Percentiles rank a stretch among this genome's conserved stretches.
Conservation (phyloP, 64 coral and sea anemone genomes). For the Anthopleura sola region DNA sequence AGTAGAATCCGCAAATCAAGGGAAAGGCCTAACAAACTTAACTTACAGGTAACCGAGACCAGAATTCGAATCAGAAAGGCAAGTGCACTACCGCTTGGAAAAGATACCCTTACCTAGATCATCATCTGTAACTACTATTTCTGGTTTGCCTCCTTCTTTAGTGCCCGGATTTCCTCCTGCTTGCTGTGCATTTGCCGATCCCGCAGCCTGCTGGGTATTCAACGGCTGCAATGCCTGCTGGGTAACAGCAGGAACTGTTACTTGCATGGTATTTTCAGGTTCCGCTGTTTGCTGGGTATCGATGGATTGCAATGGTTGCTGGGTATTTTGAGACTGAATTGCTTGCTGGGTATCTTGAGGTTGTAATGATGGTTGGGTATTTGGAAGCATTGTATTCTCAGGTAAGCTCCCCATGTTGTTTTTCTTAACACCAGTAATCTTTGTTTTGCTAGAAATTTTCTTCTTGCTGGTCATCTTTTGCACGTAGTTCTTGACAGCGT, state of each 20-base stretch:
- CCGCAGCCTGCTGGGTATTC: not conserved
- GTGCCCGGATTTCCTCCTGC: not conserved
- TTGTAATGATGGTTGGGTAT: not conserved
- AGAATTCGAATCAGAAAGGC: no score
- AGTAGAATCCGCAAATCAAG: no score
- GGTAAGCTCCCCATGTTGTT: not conserved
- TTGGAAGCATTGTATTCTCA: not conserved
- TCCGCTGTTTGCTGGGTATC: not conserved
- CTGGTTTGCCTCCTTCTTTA: not conserved
- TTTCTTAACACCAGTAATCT: not conserved
- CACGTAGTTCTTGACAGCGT: not conserved
- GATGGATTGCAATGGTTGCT: not conserved
- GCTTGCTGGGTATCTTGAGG: not conserved
- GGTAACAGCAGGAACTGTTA: not conserved
- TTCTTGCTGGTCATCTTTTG: not conserved
- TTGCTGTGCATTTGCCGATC: not conserved
- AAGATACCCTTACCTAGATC: slow-evolving; percentile 6
- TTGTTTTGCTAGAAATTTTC: not conserved
- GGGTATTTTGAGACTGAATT: not conserved
- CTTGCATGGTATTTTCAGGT: not conserved
- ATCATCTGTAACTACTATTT: not conserved
- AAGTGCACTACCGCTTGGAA: no score
- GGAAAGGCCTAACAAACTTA: no score
- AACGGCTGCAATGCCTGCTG: not conserved
- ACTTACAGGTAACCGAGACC: no score